Evolutionary conservation across 1,140 invertebrate genomes (phyloP), one percentile per base, ranked within the genome.

Genomic region (Ceratoteleas bidentatus): DNA sequence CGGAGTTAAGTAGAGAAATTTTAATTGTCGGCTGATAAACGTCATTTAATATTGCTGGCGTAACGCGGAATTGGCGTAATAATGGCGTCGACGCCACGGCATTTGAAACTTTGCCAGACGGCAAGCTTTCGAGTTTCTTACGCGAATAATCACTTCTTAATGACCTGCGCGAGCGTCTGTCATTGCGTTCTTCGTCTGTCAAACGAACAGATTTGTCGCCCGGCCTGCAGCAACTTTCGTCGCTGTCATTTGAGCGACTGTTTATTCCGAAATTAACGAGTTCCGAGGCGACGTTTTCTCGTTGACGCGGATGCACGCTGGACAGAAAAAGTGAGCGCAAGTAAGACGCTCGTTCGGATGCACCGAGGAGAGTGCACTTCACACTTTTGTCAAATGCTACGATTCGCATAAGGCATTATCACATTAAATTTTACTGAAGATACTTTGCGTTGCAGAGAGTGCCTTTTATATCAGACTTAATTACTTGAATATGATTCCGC

Each of bases 101-200:
- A 72, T 79, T 79, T 81, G 70, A 75, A 81, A 74, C 64, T 81
- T 81, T 74, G 70, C 65, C 70, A 65, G 70, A 69, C 52, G 10
- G 49, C 65, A 43, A 49, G 65, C 49, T 70, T 64, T 45, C 45
- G 11, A 75, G 36, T 70, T 70, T 81, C 72, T 70, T 70, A 75
- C 47, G 54, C 60, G 78, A 65, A 72, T 81, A 81, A 81, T 81
- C 70, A 81, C 57, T 70, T 81, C 70, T 75, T 75, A 81, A 80
- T 74, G 64, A 74, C 36, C 43, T 38, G 61, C 56, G 56, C 13
- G 69, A 69, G 49, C 36, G 32, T 74, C 64, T 64, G 57, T 68
- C 77, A 77, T 61, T 57, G 69, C 61, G 54, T 72, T 65, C 68
- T 66, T 66, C 69, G 32, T 50, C 33, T 56, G 40, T 80, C 50